Conservation (phyloP, 2,113 vertebrate genomes). For the Microcebus murinus region DNA sequence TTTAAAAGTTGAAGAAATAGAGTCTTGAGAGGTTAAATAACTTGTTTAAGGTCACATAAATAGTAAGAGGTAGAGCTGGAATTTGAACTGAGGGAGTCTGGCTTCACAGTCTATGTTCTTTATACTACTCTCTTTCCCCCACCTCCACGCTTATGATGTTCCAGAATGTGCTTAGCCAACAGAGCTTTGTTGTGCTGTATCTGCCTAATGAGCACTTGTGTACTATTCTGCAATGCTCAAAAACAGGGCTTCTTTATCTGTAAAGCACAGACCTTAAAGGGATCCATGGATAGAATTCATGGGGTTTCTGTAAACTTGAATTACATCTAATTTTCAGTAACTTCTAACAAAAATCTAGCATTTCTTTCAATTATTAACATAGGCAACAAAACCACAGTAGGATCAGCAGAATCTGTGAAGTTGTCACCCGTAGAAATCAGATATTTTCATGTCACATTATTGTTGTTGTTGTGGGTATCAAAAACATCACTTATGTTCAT, state of each 20-base stretch:
- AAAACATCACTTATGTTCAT: not conserved
- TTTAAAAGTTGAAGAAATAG: not conserved
- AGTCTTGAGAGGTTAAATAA: not conserved
- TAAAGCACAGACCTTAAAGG: not conserved
- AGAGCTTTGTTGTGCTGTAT: fast-evolving
- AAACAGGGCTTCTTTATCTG: not conserved
- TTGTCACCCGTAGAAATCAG: not conserved
- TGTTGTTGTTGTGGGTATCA: not conserved
- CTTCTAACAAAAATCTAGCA: not conserved
- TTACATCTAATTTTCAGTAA: not conserved
- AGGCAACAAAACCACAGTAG: not conserved
- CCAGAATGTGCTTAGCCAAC: not conserved
- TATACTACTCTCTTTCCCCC: not conserved
- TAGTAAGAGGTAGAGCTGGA: not conserved
- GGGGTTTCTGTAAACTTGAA: not conserved
- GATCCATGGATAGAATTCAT: not conserved
- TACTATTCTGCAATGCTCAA: not conserved
- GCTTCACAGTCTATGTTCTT: not conserved
- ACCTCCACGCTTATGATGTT: not conserved
- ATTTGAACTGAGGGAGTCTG: not conserved
- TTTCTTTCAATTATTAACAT: not conserved
- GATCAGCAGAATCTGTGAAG: not conserved
- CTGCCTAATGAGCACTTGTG: not conserved
- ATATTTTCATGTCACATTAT: not conserved
- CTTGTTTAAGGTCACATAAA: not conserved